A percentile compares a stretch with the other conserved stretches of the same genome.
phyloP scores from a whole-genome alignment of 1,140 invertebrate genomes.

The Muscidifurax raptorellus region DNA sequence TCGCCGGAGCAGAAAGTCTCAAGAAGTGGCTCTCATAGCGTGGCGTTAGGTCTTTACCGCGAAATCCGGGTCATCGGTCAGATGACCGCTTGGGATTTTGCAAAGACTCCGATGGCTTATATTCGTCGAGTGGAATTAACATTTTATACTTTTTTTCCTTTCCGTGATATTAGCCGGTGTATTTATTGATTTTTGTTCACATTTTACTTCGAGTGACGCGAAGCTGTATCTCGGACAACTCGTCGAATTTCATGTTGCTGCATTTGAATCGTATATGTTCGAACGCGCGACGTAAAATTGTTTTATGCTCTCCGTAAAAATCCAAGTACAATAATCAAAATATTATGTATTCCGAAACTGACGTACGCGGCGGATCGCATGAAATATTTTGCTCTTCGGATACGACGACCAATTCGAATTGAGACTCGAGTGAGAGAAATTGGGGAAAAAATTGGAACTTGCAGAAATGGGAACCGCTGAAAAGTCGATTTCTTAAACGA shows the following conservation, averaged over 20 bases:
- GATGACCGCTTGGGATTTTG: conserved; percentile 45
- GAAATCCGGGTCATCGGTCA: conserved; percentile 44
- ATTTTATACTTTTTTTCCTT: neutral
- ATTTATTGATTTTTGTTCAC: neutral
- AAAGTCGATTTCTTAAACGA: no score
- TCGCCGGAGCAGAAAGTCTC: neutral
- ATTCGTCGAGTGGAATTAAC: conserved; percentile 1
- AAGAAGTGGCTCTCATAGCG: neutral
- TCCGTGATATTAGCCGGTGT: neutral
- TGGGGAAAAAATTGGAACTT: no score
- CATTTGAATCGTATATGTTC: no score
- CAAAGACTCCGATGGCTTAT: conserved; percentile 10
- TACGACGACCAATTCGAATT: no score
- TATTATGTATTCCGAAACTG: neutral
- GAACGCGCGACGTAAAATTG: no score
- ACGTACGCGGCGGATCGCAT: no score
- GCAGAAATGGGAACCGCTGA: no score
- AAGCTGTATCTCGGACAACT: no score
- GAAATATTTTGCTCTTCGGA: neutral
- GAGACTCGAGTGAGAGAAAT: no score
- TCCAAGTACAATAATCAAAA: neutral
- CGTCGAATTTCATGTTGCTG: no score
- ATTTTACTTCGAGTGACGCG: neutral
- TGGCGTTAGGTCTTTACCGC: conserved; percentile 35
- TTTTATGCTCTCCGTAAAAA: no score